These are phyloP conservation scores for Halcyon badia DNA, from an alignment of 2,797 vertebrate genomes.

Conservation along the genomic window DNA sequence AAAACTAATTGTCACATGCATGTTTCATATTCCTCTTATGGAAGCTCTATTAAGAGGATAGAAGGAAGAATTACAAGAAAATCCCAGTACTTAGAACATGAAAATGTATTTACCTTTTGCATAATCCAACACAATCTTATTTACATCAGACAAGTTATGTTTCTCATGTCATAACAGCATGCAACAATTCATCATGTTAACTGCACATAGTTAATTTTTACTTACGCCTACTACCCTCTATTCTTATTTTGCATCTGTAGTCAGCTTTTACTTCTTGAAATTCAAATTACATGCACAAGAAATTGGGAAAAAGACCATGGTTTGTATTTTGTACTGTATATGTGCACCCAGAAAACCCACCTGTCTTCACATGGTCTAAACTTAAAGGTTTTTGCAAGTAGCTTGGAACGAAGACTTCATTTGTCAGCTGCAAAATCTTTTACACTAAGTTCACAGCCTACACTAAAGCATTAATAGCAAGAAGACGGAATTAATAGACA, in stretches of 20 bases:
- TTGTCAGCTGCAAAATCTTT: background rate
- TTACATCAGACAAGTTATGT: background rate
- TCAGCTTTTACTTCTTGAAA: background rate
- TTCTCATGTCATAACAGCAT: background rate
- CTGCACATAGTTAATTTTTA: background rate
- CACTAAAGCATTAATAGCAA: background rate
- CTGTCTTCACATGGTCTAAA: background rate
- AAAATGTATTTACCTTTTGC: slow-evolving; percentile 48
- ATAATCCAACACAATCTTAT: slow-evolving; percentile 7
- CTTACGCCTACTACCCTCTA: background rate
- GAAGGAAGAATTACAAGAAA: slow-evolving; percentile 37
- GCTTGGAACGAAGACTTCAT: background rate
- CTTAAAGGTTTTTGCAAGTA: background rate
- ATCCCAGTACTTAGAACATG: background rate
- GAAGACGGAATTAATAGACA: background rate
- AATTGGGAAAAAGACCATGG: fast-evolving
- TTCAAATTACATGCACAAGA: background rate
- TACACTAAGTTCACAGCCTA: background rate
- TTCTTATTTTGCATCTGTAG: background rate
- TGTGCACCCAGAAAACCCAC: background rate
- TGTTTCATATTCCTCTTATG: background rate
- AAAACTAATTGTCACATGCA: background rate
- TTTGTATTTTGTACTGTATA: background rate
- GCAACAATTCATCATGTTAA: background rate
- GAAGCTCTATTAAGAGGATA: slow-evolving; percentile 7